A percentile compares a stretch with the other conserved stretches of the same genome.
phyloP scores from a whole-genome alignment of 30 jellyfish, hydroid and myxozoan genomes.

The Catostylus mosaicus region DNA sequence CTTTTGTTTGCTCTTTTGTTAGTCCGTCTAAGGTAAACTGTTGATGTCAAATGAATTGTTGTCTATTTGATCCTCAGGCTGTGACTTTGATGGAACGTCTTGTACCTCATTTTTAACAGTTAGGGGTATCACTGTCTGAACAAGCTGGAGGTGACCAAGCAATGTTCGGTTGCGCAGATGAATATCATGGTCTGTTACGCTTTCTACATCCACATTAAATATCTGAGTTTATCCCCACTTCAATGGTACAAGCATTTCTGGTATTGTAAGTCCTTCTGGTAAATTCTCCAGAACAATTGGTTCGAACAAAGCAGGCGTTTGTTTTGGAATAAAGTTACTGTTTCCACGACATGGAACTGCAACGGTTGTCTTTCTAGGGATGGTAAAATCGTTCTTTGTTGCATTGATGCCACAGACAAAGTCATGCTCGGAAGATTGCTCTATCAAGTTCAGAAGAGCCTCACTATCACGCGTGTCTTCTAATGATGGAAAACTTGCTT shows the following conservation, averaged over 20 bases:
- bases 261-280: neutral
- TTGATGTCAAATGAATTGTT: neutral
- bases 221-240: neutral
- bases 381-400: neutral
- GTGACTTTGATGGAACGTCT: neutral
- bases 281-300: neutral
- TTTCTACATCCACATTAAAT: neutral
- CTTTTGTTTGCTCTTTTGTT: neutral
- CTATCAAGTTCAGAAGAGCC: too few species aligned
- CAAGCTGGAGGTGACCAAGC: conserved; percentile 2
- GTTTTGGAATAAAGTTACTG: neutral
- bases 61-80: neutral
- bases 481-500: too few species aligned
- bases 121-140: neutral
- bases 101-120: neutral
- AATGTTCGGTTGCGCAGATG: neutral
- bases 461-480: too few species aligned
- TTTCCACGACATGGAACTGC: conserved; percentile 1
- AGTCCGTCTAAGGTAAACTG: neutral
- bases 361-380: neutral
- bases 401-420: neutral
- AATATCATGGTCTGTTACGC: neutral
- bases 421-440: too few species aligned
- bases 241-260: neutral
- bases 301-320: conserved; percentile 10